Evolutionary conservation across 2,888 invertebrate species (phyloP), one percentile per base, ranked within the genome.

Genomic region (Acleris cristana): DNA sequence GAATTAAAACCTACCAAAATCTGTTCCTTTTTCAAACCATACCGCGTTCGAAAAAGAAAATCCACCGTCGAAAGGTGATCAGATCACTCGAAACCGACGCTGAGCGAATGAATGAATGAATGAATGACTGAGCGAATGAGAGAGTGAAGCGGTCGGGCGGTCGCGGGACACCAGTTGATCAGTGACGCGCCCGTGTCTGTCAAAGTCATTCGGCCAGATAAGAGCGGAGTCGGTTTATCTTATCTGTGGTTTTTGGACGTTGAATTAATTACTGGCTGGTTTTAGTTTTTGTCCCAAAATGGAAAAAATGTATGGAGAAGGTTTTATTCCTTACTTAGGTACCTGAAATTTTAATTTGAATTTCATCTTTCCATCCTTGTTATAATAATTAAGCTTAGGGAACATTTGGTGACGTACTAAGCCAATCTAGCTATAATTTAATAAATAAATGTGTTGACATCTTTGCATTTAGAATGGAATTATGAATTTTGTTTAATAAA

Each of bases 111-210:
- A 84, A 78, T 83, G 86, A 83, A 78, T 79, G 85, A 48, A 48
- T 48, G 48, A 48, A 16, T 48, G 48, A 84, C 76, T 80, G 82
- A 81, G 80, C 77, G 83, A 83, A 79, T 74, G 81, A 78, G 73
- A 79, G 79, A 79, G 73, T 73, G 77, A 73, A 57, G 64, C 64
- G 61, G 66, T 56, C 61, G 75, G 76, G 76, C 73, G 71, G 77
- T 75, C 73, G 78, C 81, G 87, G 87, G 87, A 89, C 92, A 90
- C 91, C 89, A 90, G 91, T 92, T 92, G 92, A 91, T 90, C 91
- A 85, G 82, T 89, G 90, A 91, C 88, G 90, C 84, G 84, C 82
- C 80, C 79, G 76, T 86, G 89, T 89, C 87, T 82, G 85, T 92
- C 91, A 90, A 88, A 83, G 85, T 86, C 84, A 82, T 77, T 78